These are phyloP conservation scores for Pinna nobilis DNA, from an alignment of 1,140 invertebrate genomes.

Conservation along the genomic window DNA sequence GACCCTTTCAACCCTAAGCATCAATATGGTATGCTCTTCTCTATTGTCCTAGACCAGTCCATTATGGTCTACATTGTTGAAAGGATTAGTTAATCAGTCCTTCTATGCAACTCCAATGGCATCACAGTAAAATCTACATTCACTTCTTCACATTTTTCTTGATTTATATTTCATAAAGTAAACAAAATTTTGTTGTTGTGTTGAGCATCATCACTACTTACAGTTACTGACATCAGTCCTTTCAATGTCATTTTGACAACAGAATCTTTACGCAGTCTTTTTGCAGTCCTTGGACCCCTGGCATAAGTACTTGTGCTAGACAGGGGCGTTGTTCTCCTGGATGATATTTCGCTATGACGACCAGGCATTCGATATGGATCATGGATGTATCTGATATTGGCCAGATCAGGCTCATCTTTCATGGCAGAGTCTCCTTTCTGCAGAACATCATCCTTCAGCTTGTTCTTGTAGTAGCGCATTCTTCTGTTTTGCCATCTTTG, in stretches of 20 bases:
- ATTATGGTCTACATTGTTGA: too few species aligned
- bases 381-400: constrained; percentile 43
- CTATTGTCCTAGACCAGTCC: too few species aligned
- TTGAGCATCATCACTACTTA: constrained; percentile 63
- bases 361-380: constrained; percentile 55
- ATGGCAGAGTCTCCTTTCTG: constrained; percentile 38
- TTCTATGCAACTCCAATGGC: too few species aligned
- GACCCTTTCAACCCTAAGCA: too few species aligned
- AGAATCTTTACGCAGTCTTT: constrained; percentile 71
- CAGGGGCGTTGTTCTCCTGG: constrained; percentile 56
- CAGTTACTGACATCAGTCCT: constrained; percentile 70
- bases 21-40: background rate
- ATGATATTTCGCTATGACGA: constrained; percentile 39
- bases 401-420: constrained; percentile 49
- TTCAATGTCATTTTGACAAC: constrained; percentile 74
- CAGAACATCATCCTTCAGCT: constrained; percentile 55
- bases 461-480: constrained; percentile 59
- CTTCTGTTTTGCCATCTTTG: constrained; percentile 64
- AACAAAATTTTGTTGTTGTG: background rate
- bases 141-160: background rate
- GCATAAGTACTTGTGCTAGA: constrained; percentile 61
- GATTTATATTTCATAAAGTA: background rate
- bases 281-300: constrained; percentile 33
- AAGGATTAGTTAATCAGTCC: background rate
- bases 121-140: background rate